Conservation (phyloP, 1,140 invertebrate species). For the Ips nitidus region DNA sequence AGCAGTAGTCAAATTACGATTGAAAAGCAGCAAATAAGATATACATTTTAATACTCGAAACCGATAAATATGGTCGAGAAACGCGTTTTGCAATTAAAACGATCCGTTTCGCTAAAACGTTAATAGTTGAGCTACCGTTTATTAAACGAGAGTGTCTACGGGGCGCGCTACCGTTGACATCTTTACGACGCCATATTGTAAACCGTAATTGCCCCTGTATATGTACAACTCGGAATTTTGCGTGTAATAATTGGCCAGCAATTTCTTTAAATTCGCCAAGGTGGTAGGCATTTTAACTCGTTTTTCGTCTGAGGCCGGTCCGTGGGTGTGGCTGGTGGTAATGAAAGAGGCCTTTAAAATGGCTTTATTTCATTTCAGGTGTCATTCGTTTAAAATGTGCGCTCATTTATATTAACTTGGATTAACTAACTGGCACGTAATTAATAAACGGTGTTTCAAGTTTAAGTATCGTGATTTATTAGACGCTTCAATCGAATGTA, state of each 20-base stretch:
- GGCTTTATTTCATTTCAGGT: constrained; percentile 20
- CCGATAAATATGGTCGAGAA: too few relatives aligned
- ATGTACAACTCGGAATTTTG: constrained; percentile 14
- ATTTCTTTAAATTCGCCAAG: constrained; percentile 19
- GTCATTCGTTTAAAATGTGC: too few relatives aligned
- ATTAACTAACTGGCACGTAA: too few relatives aligned
- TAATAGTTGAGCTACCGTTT: background rate
- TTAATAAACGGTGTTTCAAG: too few relatives aligned
- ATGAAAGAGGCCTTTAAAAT: constrained; percentile 19
- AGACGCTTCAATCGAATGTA: too few relatives aligned
- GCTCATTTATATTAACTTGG: too few relatives aligned
- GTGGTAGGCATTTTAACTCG: constrained; percentile 13
- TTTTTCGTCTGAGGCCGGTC: constrained; percentile 7
- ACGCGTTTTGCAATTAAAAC: too few relatives aligned
- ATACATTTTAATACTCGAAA: too few relatives aligned
- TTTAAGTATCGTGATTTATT: too few relatives aligned
- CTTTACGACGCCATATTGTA: constrained; percentile 30
- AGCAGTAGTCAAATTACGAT: too few relatives aligned
- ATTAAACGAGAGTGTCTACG: background rate
- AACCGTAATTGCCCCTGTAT: constrained; percentile 16
- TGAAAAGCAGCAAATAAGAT: too few relatives aligned
- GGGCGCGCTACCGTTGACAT: constrained; percentile 19
- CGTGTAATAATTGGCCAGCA: constrained; percentile 19
- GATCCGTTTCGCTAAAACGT: too few relatives aligned
- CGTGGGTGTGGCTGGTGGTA: constrained; percentile 14